Conservation (phyloP, 2,113 vertebrate species). For the Anas platyrhynchos region DNA sequence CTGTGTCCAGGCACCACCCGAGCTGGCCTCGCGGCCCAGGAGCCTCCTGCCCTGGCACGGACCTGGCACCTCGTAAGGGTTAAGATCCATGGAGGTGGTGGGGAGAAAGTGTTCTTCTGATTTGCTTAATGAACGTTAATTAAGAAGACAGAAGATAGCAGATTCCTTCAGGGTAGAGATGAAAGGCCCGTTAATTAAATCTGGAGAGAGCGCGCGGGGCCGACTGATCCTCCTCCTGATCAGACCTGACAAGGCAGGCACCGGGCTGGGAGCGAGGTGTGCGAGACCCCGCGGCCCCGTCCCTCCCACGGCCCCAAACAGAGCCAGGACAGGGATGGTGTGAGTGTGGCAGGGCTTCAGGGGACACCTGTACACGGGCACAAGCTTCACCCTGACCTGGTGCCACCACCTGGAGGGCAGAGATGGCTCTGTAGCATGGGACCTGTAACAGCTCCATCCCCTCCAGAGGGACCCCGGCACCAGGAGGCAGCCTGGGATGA, state of each 20-base stretch:
- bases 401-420: fast-evolving
- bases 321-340: fast-evolving
- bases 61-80: slow-evolving; percentile 49
- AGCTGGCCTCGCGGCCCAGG: neutral
- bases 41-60: neutral
- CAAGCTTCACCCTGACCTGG: neutral
- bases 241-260: slow-evolving; percentile 69
- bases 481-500: neutral
- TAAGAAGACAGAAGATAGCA: slow-evolving; percentile 90
- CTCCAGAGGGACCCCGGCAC: no score
- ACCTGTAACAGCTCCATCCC: neutral
- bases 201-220: slow-evolving; percentile 69
- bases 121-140: slow-evolving; percentile 93
- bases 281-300: neutral
- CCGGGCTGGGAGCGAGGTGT: neutral
- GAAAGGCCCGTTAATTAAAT: slow-evolving; percentile 90
- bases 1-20: neutral
- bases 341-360: neutral
- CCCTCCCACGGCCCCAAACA: neutral
- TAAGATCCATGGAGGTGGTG: slow-evolving; percentile 62
- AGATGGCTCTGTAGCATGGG: neutral
- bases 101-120: slow-evolving; percentile 77
- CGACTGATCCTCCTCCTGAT: slow-evolving; percentile 68
- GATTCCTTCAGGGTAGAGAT: slow-evolving; percentile 87
- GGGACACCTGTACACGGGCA: fast-evolving